Evolutionary conservation across 2,888 invertebrate species (phyloP), one percentile per base, ranked within the genome.

Genomic region (Mythimna pallens): DNA sequence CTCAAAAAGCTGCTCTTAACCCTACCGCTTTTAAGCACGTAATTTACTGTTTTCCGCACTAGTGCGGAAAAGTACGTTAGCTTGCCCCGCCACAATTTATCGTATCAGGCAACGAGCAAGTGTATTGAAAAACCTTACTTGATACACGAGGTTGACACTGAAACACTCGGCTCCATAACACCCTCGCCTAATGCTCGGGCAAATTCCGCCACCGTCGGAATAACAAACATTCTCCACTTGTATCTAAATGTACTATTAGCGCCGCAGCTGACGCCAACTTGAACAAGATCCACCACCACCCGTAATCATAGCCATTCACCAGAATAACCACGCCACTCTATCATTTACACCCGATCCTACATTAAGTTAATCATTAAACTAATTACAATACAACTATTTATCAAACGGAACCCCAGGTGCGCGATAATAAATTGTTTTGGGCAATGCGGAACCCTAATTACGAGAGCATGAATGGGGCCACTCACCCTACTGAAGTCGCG

Each of bases 351-450:
- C 78, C 76, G 83, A 86, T 80, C 83, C 81, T 63, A 78, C 81
- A 30, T 30, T 86, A 78, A 80, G 80, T 78, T 86, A 80, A 90
- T 88, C 87, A 92, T 92, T 89, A 90, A 86, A 85, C 89, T 91
- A 91, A 93, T 93, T 89, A 92, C 85, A 87, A 86, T 88, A 86
- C 82, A 82, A 85, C 90, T 82, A 93, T 93, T 86, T 87, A 92
- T 93, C 89, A 92, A 89, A 86, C 12, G 34, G 58, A 66, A 84
- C 80, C 88, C 92, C 93, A 92, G 93, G 93, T 93, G 92, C 80
- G 80, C 64, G 73, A 70, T 89, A 90, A 92, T 92, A 90, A 90
- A 93, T 93, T 88, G 90, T 89, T 90, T 88, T 85, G 88, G 85
- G 81, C 89, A 87, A 86, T 87, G 81, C 71, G 85, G 88, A 84